Percentiles rank a stretch among this genome's conserved stretches.
phyloP scores from a whole-genome alignment of 2,888 invertebrate genomes.

The Caenorhabditis angaria region DNA sequence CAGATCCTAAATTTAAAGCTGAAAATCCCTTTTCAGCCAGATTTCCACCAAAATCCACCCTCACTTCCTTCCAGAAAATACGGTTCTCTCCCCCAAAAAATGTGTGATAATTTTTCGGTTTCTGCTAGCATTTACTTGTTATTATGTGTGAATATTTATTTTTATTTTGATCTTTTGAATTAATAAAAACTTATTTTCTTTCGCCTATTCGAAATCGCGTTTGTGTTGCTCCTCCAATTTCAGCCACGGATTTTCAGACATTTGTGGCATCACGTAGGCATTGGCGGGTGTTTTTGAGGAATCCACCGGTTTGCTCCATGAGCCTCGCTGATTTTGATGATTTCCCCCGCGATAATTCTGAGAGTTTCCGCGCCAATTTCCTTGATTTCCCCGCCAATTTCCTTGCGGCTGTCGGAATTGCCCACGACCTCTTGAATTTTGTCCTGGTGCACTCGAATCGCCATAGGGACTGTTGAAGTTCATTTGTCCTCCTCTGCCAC shows the following conservation, averaged over 20 bases:
- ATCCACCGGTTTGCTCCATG: not conserved
- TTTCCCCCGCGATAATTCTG: conserved; percentile 2
- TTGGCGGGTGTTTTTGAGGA: conserved; percentile 16
- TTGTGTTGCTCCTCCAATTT: conserved; percentile 22
- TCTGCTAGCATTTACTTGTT: too few species aligned
- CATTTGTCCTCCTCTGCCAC: not conserved
- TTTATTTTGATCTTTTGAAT: not conserved
- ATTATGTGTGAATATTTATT: not conserved
- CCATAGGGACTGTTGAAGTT: conserved; percentile 1
- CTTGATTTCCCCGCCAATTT: conserved; percentile 13
- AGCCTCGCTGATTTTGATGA: not conserved
- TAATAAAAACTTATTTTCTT: not conserved
- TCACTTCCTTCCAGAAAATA: too few species aligned
- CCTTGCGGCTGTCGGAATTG: conserved; percentile 5
- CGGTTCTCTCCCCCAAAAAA: too few species aligned
- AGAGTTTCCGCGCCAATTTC: conserved; percentile 12
- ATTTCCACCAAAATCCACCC: too few species aligned
- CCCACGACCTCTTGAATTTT: not conserved
- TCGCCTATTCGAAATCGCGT: conserved; percentile 10
- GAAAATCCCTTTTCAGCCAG: too few species aligned
- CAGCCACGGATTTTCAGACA: conserved; percentile 32
- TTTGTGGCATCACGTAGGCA: conserved; percentile 28
- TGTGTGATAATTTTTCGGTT: too few species aligned
- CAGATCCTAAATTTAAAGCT: too few species aligned
- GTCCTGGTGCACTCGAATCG: too few species aligned